Evolutionary conservation across 2,113 vertebrate species (phyloP).

Genomic region (Camelus bactrianus): DNA sequence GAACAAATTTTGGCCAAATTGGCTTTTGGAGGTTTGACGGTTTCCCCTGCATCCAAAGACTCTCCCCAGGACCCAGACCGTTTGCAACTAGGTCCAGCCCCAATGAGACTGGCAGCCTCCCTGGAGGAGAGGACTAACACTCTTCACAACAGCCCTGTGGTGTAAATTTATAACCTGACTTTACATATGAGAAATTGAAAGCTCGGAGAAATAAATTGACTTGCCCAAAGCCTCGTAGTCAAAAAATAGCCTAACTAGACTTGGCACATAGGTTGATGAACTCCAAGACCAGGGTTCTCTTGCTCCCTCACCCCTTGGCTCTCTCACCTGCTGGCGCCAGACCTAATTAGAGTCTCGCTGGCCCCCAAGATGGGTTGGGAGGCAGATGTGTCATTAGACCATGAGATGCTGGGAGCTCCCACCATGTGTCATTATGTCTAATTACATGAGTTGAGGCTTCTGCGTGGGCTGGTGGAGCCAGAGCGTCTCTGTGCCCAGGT

Average conservation of each 20-base stretch:
- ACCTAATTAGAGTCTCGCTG: slow-evolving; percentile 56
- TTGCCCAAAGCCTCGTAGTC: background rate
- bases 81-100: background rate
- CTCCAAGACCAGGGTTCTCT: background rate
- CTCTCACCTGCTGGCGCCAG: slow-evolving; percentile 43
- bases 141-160: background rate
- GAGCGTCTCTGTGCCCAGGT: slow-evolving; percentile 35
- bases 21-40: background rate
- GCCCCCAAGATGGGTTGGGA: slow-evolving; percentile 1
- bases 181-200: background rate
- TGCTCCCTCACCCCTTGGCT: background rate
- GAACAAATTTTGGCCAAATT: background rate
- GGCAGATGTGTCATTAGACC: slow-evolving; percentile 26
- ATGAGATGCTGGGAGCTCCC: slow-evolving; percentile 3
- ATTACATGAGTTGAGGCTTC: slow-evolving; percentile 68
- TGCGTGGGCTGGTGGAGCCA: slow-evolving; percentile 71
- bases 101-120: background rate
- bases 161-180: background rate
- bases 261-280: background rate
- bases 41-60: background rate
- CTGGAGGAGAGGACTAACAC: background rate
- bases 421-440: slow-evolving; percentile 69
- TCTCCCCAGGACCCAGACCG: too few relatives aligned
- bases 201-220: background rate
- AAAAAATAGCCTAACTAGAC: background rate